Base-by-base conservation (phyloP, 2,113 vertebrate genomes). In the Xyliphius kryptos region DNA sequence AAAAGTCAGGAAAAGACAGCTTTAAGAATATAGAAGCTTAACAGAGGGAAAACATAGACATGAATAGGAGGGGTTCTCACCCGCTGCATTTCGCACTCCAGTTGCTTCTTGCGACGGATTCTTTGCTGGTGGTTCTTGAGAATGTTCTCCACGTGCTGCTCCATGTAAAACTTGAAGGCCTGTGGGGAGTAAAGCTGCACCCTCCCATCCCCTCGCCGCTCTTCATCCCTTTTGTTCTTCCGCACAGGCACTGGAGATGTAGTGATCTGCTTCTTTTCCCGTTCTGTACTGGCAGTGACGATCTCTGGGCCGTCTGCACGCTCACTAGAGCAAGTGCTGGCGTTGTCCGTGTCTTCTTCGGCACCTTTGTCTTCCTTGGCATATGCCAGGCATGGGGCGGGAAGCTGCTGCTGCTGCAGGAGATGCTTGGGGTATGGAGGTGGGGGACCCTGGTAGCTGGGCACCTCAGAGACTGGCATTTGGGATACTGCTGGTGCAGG, bases 161-260 rank as follows among this genome's bases (percentile, higher is more conserved):
- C n/a, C n/a, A n/a, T n/a, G n/a, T n/a, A 99, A 79, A 99, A 99
- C 78, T 98, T 98, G 78, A 98, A 99, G n/a, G 96, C 96, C 76
- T 98, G 94, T 5, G 95, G 92, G 7, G 96, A 98, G 16, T 99
- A 98, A 61, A 91, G 87, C 1, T 92, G 89, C 52, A 97, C 83
- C 9, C 91, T 84, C 55, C 89, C 91, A 2, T 92, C 91, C 58
- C 94, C 90, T 14, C 94, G 89, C 43, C 93, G 82, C 40, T 91
- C 91, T 81, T 98, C 95, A 46, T 95, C 93, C 36, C 86, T 81
- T 22, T 89, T 92, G 76, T 89, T 92, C 59, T 91, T 92, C 19
- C 95, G 87, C 52, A 97, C 91, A 0, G 95, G 94, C 62, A 98
- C 94, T 0, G 95, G 95, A 0, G 95, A 98, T 0, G 95, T 97